Evolutionary conservation across 2,797 vertebrate genomes (phyloP), one percentile per base, ranked within the genome.

Genomic region (Lophotriccus pileatus): DNA sequence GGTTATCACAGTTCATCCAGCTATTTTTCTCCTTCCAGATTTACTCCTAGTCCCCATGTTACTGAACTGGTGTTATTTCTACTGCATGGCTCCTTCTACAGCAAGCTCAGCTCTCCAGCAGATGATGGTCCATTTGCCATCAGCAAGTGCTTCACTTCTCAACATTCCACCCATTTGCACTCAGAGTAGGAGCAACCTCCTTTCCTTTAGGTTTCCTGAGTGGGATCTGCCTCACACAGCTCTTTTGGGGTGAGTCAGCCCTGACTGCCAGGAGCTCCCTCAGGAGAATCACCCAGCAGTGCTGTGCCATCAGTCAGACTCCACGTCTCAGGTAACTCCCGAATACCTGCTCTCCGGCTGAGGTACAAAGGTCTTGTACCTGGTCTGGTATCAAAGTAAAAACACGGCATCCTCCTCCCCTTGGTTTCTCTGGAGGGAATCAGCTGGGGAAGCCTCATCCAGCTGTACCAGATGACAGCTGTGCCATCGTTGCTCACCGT

Each of bases 401-500:
- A 99, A 66, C 92, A 78, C 14, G 82, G 97, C 7, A 55, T 87
- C 84, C 86, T 97, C 55, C 55, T 89, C 39, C 76, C 96, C 53
- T 85, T 94, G n/a, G 30, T 80, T 73, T 98, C 92, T 36, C 97
- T 90, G 87, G 98, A 98, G 85, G 92, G 96, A 84, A 94, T 96
- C 6, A 67, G 87, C 46, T 89, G 79, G 15, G 97, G 94, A 66
- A 97, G 95, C 91, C 98, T 98, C 95, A 98, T 96, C 99, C 99
- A 99, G 96, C 97, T 95, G 20, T 98, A 99, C 98, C 98, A 99
- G 93, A 99, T 89, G 66, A 97, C 98, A 3, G 98, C 97, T 24
- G 97, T 98, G 94, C 99, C 99, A 18, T 99, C 98, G 13, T 99
- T 99, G 90, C 91, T 97, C 74, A 99, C 97, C 3, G 97, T 97